These are phyloP conservation scores for Chamaea fasciata DNA, from an alignment of 2,113 vertebrate genomes.

Conservation along the genomic window DNA sequence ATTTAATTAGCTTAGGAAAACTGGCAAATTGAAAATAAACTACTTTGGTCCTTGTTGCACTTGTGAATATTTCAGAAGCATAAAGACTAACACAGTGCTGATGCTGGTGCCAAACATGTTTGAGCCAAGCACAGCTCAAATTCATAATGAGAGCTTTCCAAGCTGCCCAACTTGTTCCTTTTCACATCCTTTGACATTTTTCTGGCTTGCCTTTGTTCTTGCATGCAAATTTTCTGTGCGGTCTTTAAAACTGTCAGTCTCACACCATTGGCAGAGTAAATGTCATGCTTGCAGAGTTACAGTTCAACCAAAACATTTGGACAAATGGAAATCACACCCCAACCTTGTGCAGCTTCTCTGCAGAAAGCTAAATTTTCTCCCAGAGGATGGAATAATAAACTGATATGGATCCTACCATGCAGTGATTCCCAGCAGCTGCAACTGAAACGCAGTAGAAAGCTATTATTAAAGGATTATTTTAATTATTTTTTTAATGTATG, in stretches of 20 bases:
- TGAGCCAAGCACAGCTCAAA: background rate
- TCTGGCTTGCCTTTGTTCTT: background rate
- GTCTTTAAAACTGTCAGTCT: background rate
- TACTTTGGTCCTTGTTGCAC: background rate
- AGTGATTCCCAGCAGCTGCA: background rate
- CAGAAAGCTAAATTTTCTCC: background rate
- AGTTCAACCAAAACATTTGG: background rate
- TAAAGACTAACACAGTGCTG: background rate
- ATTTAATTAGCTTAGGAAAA: constrained; percentile 28
- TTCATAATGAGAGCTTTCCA: constrained; percentile 12
- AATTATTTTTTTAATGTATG: background rate
- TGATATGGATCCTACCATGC: background rate
- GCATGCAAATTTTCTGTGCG: background rate
- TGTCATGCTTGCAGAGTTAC: background rate
- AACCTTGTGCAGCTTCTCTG: background rate
- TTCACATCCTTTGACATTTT: background rate
- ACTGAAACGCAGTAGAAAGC: background rate
- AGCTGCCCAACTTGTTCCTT: background rate
- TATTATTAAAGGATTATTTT: background rate
- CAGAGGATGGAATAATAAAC: background rate
- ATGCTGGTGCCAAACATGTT: constrained; percentile 6
- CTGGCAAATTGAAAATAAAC: constrained; percentile 16
- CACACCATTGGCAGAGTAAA: background rate
- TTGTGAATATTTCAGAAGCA: background rate
- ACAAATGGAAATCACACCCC: background rate